Base-by-base conservation (phyloP, 2,888 invertebrate genomes). In the Plutella xylostella region DNA sequence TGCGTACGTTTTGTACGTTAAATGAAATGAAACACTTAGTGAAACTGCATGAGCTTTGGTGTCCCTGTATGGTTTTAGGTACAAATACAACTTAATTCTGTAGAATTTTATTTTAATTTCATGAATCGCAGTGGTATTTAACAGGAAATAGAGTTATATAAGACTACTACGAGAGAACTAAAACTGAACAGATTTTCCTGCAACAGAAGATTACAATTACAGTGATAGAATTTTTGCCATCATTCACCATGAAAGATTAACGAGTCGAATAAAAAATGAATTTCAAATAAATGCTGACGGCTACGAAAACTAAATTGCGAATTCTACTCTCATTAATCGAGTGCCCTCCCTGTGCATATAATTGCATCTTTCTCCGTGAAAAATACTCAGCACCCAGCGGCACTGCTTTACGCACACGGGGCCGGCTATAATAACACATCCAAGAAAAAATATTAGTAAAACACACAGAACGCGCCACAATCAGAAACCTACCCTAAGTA, bases 321-420 rank as follows among this genome's bases (percentile, higher is more conserved):
- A 43, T 33, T 34, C 34, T 33, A 14, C 14, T 59, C 66, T 73
- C 65, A 70, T 73, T 72, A 73, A 60, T 48, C 48, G 51, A 63
- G 58, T 61, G 61, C 57, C 28, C 65, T 58, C 61, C 48, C 64
- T 56, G 72, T 79, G 76, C 78, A 76, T 77, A 76, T 80, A 80
- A 80, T 80, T 82, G 82, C 79, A 79, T 80, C 74, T 80, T 75
- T 75, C 82, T 76, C 71, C 70, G 67, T 76, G 70, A 76, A 77
- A 78, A 82, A 75, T 74, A 65, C 61, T 68, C 41, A 43, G 34
- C 63, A 76, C 83, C 75, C 63, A 66, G 56, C 28, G 66, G 79
- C 82, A 65, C 77, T 84, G 85, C 83, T 85, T 85, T 85, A 85
- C 83, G 83, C 77, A 74, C 80, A 73, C 83, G 78, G 79, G 82